Evolutionary conservation across 1,140 invertebrate genomes (phyloP).

Genomic region (Listronotus bonariensis): DNA sequence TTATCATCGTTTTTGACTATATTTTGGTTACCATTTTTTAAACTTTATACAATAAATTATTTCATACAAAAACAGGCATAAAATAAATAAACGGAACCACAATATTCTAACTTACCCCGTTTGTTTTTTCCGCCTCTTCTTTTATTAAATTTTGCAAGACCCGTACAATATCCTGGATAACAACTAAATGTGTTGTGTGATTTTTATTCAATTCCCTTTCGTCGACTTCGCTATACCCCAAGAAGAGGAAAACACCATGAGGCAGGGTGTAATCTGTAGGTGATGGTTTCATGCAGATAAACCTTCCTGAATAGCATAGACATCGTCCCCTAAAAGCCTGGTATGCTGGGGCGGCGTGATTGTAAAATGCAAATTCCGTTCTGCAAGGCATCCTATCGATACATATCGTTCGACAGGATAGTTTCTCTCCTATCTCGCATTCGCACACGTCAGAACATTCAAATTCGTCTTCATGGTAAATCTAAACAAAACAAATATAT

Average conservation of each 20-base stretch:
- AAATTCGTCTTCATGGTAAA: conserved; percentile 83
- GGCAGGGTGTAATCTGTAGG: conserved; percentile 77
- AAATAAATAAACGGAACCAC: no score
- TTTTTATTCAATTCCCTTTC: conserved; percentile 75
- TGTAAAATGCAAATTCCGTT: conserved; percentile 84
- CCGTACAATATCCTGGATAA: conserved; percentile 77
- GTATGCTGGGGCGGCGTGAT: conserved; percentile 85
- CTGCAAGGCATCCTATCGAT: conserved; percentile 82
- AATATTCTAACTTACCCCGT: conserved; percentile 62
- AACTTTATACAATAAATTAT: no score
- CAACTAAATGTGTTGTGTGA: conserved; percentile 70
- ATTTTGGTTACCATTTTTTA: no score
- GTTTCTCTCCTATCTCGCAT: conserved; percentile 73
- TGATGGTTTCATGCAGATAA: conserved; percentile 87
- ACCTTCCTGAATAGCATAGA: conserved; percentile 86
- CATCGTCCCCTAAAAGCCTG: conserved; percentile 85
- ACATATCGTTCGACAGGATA: conserved; percentile 84
- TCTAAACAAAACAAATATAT: conserved; percentile 59
- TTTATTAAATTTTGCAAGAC: conserved; percentile 78
- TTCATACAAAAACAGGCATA: no score
- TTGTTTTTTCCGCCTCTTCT: conserved; percentile 63
- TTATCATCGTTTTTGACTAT: no score
- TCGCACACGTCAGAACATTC: conserved; percentile 82
- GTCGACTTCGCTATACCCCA: conserved; percentile 86
- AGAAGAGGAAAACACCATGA: conserved; percentile 82